These are phyloP conservation scores for Syngnathus rostellatus DNA, from an alignment of 2,797 vertebrate species.

Conservation along the genomic window DNA sequence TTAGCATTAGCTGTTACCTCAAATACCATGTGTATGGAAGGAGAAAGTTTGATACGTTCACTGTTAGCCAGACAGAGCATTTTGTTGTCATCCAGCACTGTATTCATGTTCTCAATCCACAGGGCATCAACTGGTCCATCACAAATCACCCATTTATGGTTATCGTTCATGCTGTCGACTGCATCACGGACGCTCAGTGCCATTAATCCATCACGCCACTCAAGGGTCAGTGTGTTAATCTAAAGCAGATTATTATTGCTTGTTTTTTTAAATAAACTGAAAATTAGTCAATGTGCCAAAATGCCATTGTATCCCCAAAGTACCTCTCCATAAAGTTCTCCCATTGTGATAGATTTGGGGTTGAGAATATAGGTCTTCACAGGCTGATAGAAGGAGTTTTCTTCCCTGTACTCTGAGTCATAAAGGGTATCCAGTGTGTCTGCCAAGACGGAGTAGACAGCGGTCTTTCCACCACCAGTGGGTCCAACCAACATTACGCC, in stretches of 20 bases:
- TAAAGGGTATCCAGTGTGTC: slow-evolving; percentile 71
- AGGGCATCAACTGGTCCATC: slow-evolving; percentile 84
- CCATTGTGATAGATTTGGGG: slow-evolving; percentile 87
- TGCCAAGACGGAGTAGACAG: slow-evolving; percentile 74
- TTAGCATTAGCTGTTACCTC: slow-evolving; percentile 63
- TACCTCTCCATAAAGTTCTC: slow-evolving; percentile 63
- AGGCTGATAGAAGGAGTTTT: slow-evolving; percentile 72
- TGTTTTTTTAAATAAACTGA: background rate
- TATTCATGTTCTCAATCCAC: slow-evolving; percentile 91
- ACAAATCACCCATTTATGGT: slow-evolving; percentile 84
- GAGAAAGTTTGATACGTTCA: slow-evolving; percentile 83
- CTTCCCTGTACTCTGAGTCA: slow-evolving; percentile 38
- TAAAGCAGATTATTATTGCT: slow-evolving; percentile 36
- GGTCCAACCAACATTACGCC: slow-evolving; percentile 88
- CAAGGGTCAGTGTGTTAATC: slow-evolving; percentile 76
- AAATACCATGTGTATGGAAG: slow-evolving; percentile 85
- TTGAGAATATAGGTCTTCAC: slow-evolving; percentile 80
- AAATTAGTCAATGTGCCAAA: background rate
- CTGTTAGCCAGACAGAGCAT: slow-evolving; percentile 88
- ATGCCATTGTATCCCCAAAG: background rate
- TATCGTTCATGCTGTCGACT: slow-evolving; percentile 67
- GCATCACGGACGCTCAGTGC: slow-evolving; percentile 78
- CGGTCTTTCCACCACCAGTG: slow-evolving; percentile 82
- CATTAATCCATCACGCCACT: slow-evolving; percentile 86
- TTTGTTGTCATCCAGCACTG: slow-evolving; percentile 86